Conservation (phyloP, 2,113 vertebrate species). For the Notechis scutatus region DNA sequence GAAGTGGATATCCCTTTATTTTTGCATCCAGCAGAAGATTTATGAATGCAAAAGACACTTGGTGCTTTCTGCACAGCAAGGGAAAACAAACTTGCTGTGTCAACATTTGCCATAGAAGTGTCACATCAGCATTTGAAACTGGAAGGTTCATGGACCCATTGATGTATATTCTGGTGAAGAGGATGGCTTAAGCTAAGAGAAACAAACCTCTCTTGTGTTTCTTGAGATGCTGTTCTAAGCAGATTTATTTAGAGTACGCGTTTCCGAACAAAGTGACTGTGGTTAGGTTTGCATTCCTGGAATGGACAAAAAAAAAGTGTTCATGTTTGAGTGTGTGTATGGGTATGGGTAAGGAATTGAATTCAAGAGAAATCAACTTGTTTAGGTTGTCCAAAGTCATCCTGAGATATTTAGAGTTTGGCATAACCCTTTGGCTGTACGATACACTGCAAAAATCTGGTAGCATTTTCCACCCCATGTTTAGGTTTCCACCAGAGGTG, state of each 20-base stretch:
- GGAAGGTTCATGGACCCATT: background rate
- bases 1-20: background rate
- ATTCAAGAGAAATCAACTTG: background rate
- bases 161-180: background rate
- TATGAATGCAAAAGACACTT: background rate
- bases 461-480: background rate
- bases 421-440: background rate
- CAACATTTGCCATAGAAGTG: background rate
- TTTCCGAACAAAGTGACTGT: background rate
- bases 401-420: background rate
- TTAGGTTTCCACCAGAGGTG: background rate
- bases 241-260: background rate
- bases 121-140: background rate
- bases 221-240: background rate
- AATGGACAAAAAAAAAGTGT: background rate
- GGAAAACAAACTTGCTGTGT: background rate
- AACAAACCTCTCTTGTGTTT: background rate
- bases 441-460: too few relatives aligned
- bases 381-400: background rate
- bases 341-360: background rate
- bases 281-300: background rate
- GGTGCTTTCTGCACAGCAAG: background rate
- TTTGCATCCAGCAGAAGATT: background rate
- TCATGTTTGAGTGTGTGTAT: background rate
- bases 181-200: background rate